A percentile compares a stretch with the other conserved stretches of the same genome.
These are phyloP conservation scores for Hemichromis elongatus DNA, from an alignment of 2,113 vertebrate genomes.

Conservation along the genomic window DNA sequence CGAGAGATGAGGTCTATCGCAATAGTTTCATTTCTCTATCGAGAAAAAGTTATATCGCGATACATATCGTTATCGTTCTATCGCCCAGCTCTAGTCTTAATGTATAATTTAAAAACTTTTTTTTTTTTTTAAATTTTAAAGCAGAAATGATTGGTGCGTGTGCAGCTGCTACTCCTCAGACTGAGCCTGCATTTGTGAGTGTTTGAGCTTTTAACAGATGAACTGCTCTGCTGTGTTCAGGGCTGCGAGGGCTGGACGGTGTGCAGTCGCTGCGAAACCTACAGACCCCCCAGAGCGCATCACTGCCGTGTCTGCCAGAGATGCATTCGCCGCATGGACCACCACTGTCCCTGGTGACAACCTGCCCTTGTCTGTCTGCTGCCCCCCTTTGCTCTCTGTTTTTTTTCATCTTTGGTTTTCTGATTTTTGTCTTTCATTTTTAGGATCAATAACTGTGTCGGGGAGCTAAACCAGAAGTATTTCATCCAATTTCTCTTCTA, in stretches of 20 bases:
- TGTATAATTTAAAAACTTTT: no score
- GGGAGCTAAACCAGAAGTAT: constrained; percentile 83
- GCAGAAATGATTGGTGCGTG: neutral
- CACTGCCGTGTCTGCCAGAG: constrained; percentile 83
- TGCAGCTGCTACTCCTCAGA: neutral
- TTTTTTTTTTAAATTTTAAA: neutral
- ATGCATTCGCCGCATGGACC: constrained; percentile 83
- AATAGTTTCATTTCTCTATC: no score
- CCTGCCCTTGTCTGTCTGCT: neutral
- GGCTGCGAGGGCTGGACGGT: constrained; percentile 81
- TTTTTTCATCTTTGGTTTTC: neutral
- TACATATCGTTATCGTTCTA: no score
- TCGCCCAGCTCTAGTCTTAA: no score
- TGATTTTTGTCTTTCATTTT: neutral
- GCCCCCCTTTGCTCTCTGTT: neutral
- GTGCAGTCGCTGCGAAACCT: constrained; percentile 81
- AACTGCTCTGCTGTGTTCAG: constrained; percentile 38
- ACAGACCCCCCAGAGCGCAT: constrained; percentile 80
- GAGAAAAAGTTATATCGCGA: no score
- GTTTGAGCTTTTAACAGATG: neutral
- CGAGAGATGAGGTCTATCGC: no score
- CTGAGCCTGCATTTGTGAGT: neutral
- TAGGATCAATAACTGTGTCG: constrained; percentile 84
- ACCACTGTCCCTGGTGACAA: constrained; percentile 82
- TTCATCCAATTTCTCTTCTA: constrained; percentile 88